Base-by-base conservation (phyloP, 2,888 invertebrate species). In the Cephus pygmeus region DNA sequence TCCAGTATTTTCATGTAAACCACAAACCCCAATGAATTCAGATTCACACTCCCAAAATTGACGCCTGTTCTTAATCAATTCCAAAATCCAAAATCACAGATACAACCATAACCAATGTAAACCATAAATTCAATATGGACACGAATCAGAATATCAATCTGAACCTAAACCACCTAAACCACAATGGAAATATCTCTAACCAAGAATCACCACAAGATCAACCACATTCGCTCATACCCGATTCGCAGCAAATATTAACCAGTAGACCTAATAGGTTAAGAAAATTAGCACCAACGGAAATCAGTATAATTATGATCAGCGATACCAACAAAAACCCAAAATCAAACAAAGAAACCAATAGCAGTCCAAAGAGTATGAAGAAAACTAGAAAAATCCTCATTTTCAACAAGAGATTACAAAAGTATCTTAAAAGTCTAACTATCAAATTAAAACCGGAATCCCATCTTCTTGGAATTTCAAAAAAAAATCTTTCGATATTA, bases 101-200 rank as follows among this genome's bases (percentile, higher is more conserved):
- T 69, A 34, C 12, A 30, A 56, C 30, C 69, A 75, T 75, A 30
- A 9, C 35, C 23, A 77, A 74, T 34, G 74, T n/a, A 31, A 77
- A 75, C 40, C 69, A 77, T 69, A 36, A 75, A 23, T 69, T 69
- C n/a, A 77, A 36, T 30, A 12, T 40, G n/a, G 36, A 74, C 31
- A 36, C 71, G 33, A 77, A 77, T 56, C 74, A 69, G 11, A 75
- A 77, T 56, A 68, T 40, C 69, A 77, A 73, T 68, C 74, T 75
- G 34, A 73, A 80, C 73, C 69, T 73, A 69, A 76, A 80, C 73
- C 77, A 34, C 73, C 73, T 73, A 40, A 77, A 79, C 75, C 77
- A 35, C 73, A 80, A 75, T 77, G 74, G 69, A 40, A 77, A 81
- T 75, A 30, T 33, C 56, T 56, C 56, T 23, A 9, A 23, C 9